Evolutionary conservation across 2,113 vertebrate genomes (phyloP).

Genomic region (Nibea coibor): DNA sequence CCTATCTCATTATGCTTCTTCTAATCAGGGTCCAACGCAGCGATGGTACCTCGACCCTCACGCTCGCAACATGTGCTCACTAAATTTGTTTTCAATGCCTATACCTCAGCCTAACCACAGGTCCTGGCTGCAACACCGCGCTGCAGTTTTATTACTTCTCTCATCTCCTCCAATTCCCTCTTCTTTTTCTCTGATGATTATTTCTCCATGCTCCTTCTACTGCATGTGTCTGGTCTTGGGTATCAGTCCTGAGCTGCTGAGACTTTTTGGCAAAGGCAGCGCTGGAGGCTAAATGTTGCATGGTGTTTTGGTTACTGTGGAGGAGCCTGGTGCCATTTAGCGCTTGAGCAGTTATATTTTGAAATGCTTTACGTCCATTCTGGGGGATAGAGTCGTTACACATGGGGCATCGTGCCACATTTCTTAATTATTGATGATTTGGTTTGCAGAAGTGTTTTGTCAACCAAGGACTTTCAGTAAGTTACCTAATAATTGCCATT

Average conservation of each 20-base stretch:
- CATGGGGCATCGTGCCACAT: slow-evolving; percentile 12
- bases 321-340: slow-evolving; percentile 53
- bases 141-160: slow-evolving; percentile 54
- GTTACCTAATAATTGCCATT: slow-evolving; percentile 43
- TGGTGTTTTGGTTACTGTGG: slow-evolving; percentile 72
- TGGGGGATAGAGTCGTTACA: slow-evolving; percentile 12
- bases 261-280: slow-evolving; percentile 36
- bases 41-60: neutral
- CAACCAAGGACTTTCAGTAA: slow-evolving; percentile 30
- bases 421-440: slow-evolving; percentile 55
- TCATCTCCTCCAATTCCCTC: slow-evolving; percentile 51
- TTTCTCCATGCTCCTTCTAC: slow-evolving; percentile 63
- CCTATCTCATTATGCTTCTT: neutral
- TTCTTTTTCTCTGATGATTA: slow-evolving; percentile 45
- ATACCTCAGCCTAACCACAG: slow-evolving; percentile 48
- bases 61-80: slow-evolving; percentile 20
- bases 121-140: slow-evolving; percentile 52
- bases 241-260: slow-evolving; percentile 42
- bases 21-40: slow-evolving; percentile 33
- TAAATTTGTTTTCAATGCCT: slow-evolving; percentile 56
- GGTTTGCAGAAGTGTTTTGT: slow-evolving; percentile 30
- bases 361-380: slow-evolving; percentile 25
- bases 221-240: slow-evolving; percentile 50
- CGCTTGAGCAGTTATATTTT: slow-evolving; percentile 31
- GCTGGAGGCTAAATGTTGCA: slow-evolving; percentile 58